Evolutionary conservation across 2,113 vertebrate genomes (phyloP).

Genomic region (Notiomystis cincta): DNA sequence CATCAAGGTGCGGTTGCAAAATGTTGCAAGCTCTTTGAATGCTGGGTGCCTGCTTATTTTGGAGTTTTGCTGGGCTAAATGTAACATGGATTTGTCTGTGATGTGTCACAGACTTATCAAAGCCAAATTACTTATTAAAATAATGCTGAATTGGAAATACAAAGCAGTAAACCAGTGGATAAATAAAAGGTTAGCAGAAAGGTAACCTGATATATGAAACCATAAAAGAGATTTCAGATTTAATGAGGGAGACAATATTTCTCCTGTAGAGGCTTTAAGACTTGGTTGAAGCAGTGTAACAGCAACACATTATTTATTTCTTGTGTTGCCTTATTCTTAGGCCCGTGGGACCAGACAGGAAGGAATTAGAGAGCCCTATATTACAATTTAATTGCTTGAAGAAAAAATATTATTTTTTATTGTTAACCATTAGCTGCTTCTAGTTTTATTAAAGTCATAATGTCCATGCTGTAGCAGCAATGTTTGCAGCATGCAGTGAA

Average conservation of each 20-base stretch:
- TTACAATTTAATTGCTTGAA: constrained; percentile 79
- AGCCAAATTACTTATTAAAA: constrained; percentile 54
- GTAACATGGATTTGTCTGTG: neutral
- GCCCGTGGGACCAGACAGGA: constrained; percentile 72
- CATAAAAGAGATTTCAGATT: constrained; percentile 58
- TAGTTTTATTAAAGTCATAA: constrained; percentile 69
- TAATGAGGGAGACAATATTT: constrained; percentile 66
- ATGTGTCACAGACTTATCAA: neutral
- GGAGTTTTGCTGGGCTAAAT: neutral
- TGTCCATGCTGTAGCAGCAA: neutral
- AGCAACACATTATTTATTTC: constrained; percentile 72
- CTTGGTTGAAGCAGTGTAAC: constrained; percentile 59
- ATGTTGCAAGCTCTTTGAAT: neutral
- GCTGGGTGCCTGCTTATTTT: neutral
- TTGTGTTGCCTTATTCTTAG: constrained; percentile 69
- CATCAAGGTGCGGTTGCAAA: neutral
- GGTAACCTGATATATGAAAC: constrained; percentile 62
- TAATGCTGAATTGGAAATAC: constrained; percentile 49
- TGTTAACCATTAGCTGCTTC: constrained; percentile 73
- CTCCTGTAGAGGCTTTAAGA: constrained; percentile 54
- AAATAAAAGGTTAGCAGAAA: constrained; percentile 50
- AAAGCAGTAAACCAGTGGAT: neutral
- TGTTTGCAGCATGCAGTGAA: neutral
- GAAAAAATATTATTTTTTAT: constrained; percentile 80
- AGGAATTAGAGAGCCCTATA: constrained; percentile 75